These are phyloP conservation scores for Hyperopisus bebe DNA, from an alignment of 2,113 vertebrate species.

Conservation along the genomic window DNA sequence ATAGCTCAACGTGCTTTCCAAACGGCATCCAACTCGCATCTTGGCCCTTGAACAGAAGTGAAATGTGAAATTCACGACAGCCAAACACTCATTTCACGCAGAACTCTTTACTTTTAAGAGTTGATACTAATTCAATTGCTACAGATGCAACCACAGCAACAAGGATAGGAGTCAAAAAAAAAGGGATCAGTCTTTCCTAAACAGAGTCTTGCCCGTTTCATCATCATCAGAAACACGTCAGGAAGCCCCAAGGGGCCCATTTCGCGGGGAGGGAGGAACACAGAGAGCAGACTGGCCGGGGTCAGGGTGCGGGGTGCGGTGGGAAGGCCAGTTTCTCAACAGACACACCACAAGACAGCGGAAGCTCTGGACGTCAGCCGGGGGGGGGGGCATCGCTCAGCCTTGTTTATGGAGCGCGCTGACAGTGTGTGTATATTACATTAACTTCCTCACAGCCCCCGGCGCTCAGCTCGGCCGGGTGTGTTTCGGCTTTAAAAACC, in stretches of 20 bases:
- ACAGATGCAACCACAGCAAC: background rate
- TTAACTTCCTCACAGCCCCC: background rate
- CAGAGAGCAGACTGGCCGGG: background rate
- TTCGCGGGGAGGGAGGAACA: background rate
- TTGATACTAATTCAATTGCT: background rate
- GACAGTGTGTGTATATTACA: constrained; percentile 4
- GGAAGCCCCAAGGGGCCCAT: background rate
- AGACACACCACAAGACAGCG: background rate
- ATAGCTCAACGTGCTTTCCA: background rate
- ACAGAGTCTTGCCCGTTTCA: background rate
- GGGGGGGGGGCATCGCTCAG: background rate
- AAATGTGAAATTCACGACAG: background rate
- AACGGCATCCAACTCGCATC: background rate
- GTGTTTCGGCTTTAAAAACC: constrained; percentile 43
- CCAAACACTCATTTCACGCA: background rate
- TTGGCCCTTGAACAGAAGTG: background rate
- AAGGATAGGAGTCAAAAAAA: background rate
- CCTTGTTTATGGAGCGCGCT: background rate
- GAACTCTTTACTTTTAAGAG: background rate
- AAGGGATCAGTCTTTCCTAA: background rate
- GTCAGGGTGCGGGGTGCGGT: background rate
- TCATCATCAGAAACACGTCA: background rate
- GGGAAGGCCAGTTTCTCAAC: background rate
- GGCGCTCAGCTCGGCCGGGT: background rate
- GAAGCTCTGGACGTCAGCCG: background rate